These are phyloP conservation scores for Polypterus senegalus DNA, from an alignment of 2,113 vertebrate species.

Conservation along the genomic window DNA sequence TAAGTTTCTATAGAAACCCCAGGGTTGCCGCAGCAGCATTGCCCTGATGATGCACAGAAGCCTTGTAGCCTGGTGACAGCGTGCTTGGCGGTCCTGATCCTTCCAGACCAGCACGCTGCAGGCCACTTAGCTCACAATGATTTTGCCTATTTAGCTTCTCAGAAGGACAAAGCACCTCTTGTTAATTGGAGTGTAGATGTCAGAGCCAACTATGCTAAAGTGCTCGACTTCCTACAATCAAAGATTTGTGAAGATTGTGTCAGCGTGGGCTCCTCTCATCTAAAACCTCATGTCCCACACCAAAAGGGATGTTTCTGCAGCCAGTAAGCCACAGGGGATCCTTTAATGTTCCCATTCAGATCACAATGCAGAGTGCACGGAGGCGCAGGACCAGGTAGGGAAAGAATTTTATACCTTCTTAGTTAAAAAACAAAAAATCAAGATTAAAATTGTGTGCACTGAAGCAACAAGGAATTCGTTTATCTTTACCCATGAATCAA, in stretches of 20 bases:
- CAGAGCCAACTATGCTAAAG: too few species aligned
- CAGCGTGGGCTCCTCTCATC: slow-evolving; percentile 1
- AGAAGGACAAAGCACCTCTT: too few species aligned
- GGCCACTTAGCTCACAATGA: too few species aligned
- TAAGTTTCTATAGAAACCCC: slow-evolving; percentile 30
- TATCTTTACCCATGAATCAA: too few species aligned
- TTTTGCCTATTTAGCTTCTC: too few species aligned
- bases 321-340: slow-evolving; percentile 43
- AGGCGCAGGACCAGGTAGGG: slow-evolving; percentile 54
- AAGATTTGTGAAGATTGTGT: neutral
- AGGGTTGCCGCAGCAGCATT: slow-evolving; percentile 4
- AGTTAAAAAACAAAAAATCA: too few species aligned
- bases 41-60: slow-evolving; percentile 13
- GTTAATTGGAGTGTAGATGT: too few species aligned
- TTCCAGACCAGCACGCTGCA: too few species aligned
- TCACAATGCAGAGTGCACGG: slow-evolving; percentile 54
- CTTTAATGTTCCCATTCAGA: slow-evolving; percentile 60
- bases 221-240: too few species aligned
- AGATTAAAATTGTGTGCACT: too few species aligned
- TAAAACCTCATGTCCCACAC: neutral
- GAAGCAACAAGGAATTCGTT: too few species aligned
- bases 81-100: slow-evolving; percentile 5
- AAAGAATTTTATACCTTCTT: too few species aligned
- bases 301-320: slow-evolving; percentile 36
- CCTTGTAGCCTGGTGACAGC: neutral